Evolutionary conservation across 2,888 invertebrate genomes (phyloP).

Genomic region (Apeira syringaria): DNA sequence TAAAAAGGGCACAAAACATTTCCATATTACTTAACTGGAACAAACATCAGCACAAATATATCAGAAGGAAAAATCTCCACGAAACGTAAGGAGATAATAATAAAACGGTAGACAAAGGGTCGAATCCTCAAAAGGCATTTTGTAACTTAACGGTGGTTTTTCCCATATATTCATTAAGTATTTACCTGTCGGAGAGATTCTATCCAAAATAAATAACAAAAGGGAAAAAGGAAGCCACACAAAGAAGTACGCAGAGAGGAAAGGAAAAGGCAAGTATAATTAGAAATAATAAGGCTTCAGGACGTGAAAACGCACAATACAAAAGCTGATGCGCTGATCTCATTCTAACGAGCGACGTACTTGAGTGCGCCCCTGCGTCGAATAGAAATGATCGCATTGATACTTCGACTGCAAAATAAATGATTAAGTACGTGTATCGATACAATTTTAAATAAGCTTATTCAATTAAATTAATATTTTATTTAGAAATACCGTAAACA

Average conservation of each 20-base stretch:
- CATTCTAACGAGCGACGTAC: slow-evolving; percentile 30
- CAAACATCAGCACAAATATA: slow-evolving; percentile 36
- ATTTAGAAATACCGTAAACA: too few species aligned
- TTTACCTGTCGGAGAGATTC: slow-evolving; percentile 43
- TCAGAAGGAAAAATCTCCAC: slow-evolving; percentile 16
- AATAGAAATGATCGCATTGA: too few species aligned
- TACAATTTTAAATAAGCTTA: too few species aligned
- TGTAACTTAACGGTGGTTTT: slow-evolving; percentile 39
- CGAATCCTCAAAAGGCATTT: slow-evolving; percentile 38
- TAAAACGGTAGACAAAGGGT: slow-evolving; percentile 37
- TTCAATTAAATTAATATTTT: too few species aligned
- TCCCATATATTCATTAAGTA: slow-evolving; percentile 42
- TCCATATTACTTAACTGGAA: slow-evolving; percentile 32
- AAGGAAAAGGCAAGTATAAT: slow-evolving; percentile 61
- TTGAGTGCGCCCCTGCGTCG: slow-evolving; percentile 23
- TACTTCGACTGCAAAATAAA: background rate
- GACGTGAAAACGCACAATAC: slow-evolving; percentile 55
- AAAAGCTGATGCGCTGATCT: slow-evolving; percentile 42
- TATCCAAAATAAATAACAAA: slow-evolving; percentile 55
- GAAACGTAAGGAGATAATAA: slow-evolving; percentile 44
- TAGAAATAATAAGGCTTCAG: slow-evolving; percentile 68
- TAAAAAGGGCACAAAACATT: slow-evolving; percentile 19
- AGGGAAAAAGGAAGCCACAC: slow-evolving; percentile 54
- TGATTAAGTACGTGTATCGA: too few species aligned
- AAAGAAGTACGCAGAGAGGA: slow-evolving; percentile 41